These are phyloP conservation scores for Noctua janthe DNA, from an alignment of 2,888 invertebrate genomes.

Conservation along the genomic window DNA sequence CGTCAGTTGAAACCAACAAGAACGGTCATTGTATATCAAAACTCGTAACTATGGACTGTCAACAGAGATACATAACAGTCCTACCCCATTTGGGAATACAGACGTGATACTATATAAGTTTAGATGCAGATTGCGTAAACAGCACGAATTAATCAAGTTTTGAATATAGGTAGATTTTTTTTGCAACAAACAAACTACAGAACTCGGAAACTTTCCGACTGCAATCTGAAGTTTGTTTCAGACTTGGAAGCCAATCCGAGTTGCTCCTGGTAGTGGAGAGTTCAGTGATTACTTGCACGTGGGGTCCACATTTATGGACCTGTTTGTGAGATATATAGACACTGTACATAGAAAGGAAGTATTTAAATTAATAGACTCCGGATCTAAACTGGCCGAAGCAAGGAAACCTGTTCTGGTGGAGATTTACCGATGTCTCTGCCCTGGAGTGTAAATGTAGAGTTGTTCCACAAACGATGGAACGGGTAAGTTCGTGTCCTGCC, in stretches of 20 bases:
- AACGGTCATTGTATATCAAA: no score
- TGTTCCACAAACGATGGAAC: not conserved
- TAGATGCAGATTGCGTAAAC: conserved; percentile 1
- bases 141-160: not conserved
- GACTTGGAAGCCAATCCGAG: conserved; percentile 39
- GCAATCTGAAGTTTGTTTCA: conserved; percentile 40
- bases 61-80: not conserved
- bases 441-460: no score
- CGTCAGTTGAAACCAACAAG: no score
- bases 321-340: not conserved
- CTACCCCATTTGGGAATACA: not conserved
- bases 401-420: not conserved
- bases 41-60: no score
- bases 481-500: not conserved
- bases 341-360: no score
- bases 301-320: conserved; percentile 7
- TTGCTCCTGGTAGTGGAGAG: conserved; percentile 33
- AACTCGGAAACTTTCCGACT: conserved; percentile 39
- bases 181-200: not conserved
- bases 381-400: not conserved
- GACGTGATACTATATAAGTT: not conserved
- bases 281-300: conserved; percentile 55
- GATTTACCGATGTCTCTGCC: not conserved
- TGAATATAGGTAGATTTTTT: not conserved
- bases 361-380: not conserved